Conservation (phyloP, 1,140 invertebrate genomes). For the Macrobrachium nipponense region DNA sequence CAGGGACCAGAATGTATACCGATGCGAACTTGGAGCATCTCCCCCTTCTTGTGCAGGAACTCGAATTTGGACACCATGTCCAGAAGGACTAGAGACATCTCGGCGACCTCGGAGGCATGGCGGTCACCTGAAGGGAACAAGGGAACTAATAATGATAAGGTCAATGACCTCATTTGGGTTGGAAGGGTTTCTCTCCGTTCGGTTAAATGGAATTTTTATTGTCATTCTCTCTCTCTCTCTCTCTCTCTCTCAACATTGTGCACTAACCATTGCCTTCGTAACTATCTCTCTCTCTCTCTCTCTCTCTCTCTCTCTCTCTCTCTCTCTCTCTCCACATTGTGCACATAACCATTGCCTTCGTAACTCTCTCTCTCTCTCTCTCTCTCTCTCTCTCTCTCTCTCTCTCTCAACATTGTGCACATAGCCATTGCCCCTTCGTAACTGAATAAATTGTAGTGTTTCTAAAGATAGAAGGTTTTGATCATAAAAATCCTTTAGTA, state of each 20-base stretch:
- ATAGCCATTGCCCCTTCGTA: no score
- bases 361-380: slow-evolving; percentile 8
- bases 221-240: neutral
- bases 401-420: no score
- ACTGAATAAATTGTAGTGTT: neutral
- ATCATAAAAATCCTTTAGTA: neutral
- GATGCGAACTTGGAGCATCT: slow-evolving; percentile 72
- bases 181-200: neutral
- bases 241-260: neutral
- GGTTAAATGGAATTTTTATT: neutral
- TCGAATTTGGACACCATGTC: slow-evolving; percentile 70
- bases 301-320: neutral
- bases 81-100: slow-evolving; percentile 84
- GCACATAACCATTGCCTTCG: neutral
- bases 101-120: slow-evolving; percentile 95
- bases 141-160: neutral
- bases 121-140: slow-evolving; percentile 74
- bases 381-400: neutral
- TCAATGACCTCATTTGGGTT: neutral
- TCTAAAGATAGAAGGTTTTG: neutral
- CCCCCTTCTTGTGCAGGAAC: slow-evolving; percentile 74
- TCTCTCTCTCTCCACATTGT: neutral
- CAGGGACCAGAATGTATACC: slow-evolving; percentile 74
- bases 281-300: neutral
- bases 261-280: neutral